Percentiles rank a stretch among this genome's conserved stretches.
Evolutionary conservation across 1,140 invertebrate genomes (phyloP).

Genomic region (Sweltsa coloradensis): DNA sequence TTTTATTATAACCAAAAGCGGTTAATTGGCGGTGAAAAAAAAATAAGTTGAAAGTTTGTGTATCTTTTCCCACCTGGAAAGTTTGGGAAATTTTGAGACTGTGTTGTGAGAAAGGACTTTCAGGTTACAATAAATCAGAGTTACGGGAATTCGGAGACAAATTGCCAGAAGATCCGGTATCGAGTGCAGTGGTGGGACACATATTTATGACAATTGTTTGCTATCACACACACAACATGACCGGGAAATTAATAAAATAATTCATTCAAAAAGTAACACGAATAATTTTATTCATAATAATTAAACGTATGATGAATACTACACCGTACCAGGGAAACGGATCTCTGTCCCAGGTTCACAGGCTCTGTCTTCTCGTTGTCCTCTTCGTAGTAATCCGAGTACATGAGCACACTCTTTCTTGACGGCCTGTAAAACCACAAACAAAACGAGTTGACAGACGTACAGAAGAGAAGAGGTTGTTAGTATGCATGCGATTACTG

Average conservation of each 20-base stretch:
- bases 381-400: conserved; percentile 21
- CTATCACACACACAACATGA: not conserved
- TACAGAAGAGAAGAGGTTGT: not conserved
- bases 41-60: too few species aligned
- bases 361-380: conserved; percentile 16
- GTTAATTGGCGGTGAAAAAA: too few species aligned
- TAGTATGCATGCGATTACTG: not conserved
- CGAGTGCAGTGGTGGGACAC: not conserved
- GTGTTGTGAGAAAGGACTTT: too few species aligned
- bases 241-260: not conserved
- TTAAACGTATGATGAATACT: too few species aligned
- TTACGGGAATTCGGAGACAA: not conserved
- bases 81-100: too few species aligned
- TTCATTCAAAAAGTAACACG: not conserved
- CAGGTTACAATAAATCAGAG: too few species aligned
- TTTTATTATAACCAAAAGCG: too few species aligned
- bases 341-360: conserved; percentile 16
- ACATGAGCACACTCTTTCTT: conserved; percentile 18
- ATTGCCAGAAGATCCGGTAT: not conserved
- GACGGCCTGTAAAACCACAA: conserved; percentile 14
- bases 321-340: conserved; percentile 20
- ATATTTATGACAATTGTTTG: not conserved
- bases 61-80: too few species aligned
- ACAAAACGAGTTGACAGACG: not conserved
- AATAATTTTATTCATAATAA: conserved; percentile 4